phyloP scores from a whole-genome alignment of 2,797 vertebrate genomes.

The Gymnothorax reevesii region DNA sequence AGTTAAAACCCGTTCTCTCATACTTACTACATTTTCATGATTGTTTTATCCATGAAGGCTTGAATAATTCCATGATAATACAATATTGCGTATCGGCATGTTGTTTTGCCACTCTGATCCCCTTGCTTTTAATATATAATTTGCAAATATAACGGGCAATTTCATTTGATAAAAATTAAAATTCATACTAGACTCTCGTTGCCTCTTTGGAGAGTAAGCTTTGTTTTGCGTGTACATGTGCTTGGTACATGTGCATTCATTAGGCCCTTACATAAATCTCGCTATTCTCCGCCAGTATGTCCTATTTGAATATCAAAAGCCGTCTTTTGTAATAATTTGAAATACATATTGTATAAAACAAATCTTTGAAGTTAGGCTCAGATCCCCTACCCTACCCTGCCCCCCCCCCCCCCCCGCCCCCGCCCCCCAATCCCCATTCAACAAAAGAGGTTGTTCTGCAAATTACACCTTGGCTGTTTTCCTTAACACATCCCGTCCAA shows the following conservation, averaged over 20 bases:
- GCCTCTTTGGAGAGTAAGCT: background rate
- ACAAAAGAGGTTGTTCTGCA: constrained; percentile 22
- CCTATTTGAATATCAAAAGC: constrained; percentile 43
- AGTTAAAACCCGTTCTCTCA: background rate
- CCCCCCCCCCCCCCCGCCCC: no score
- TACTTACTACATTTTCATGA: background rate
- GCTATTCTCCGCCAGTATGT: constrained; percentile 3
- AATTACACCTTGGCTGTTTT: background rate
- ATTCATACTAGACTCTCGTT: constrained; percentile 14
- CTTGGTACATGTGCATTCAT: constrained; percentile 28
- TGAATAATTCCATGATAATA: constrained; percentile 13
- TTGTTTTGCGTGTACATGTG: constrained; percentile 13
- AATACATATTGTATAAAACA: constrained; percentile 32
- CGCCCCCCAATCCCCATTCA: background rate
- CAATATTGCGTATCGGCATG: background rate
- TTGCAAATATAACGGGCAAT: background rate
- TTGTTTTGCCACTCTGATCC: background rate
- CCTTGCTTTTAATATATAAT: constrained; percentile 25
- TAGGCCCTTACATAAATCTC: constrained; percentile 23
- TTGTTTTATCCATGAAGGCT: background rate
- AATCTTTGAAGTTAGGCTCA: constrained; percentile 43
- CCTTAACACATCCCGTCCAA: background rate
- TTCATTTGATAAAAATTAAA: constrained; percentile 13
- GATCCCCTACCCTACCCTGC: no score
- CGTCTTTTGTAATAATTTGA: constrained; percentile 35